phyloP scores from a whole-genome alignment of 1,140 invertebrate genomes.

The Eueides isabella region DNA sequence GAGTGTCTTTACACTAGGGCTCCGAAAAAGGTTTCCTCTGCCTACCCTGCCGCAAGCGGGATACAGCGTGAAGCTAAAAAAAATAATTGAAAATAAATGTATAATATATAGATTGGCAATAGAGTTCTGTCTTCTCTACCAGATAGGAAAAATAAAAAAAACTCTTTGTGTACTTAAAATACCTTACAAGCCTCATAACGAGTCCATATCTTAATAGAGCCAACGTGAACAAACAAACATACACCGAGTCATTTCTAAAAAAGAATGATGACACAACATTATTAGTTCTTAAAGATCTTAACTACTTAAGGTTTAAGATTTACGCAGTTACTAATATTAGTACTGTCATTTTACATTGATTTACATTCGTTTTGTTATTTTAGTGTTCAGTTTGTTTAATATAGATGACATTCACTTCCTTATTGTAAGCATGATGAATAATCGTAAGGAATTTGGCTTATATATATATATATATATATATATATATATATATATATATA shows the following conservation, averaged over 20 bases:
- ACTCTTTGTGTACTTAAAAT: not conserved
- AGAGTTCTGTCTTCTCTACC: too few species aligned
- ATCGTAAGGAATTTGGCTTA: not conserved
- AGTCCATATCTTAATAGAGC: conserved; percentile 6
- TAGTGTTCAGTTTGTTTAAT: not conserved
- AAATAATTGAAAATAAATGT: too few species aligned
- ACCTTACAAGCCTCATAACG: not conserved
- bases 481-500: too few species aligned
- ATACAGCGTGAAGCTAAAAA: too few species aligned
- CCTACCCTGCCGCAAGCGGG: too few species aligned
- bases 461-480: too few species aligned
- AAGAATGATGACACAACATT: conserved; percentile 13
- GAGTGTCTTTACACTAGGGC: too few species aligned
- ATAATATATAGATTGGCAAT: too few species aligned
- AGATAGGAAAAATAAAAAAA: not conserved
- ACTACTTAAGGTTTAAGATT: conserved; percentile 6
- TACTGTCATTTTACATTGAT: conserved; percentile 13
- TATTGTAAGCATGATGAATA: not conserved
- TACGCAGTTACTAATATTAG: conserved; percentile 7
- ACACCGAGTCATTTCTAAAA: conserved; percentile 3
- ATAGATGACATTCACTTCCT: not conserved
- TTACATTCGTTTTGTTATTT: conserved; percentile 6
- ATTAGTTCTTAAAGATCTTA: not conserved
- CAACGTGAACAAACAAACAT: not conserved
- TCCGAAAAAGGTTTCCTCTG: too few species aligned